These are phyloP conservation scores for Lithobius niger DNA, from an alignment of 1,140 invertebrate genomes.

Conservation along the genomic window DNA sequence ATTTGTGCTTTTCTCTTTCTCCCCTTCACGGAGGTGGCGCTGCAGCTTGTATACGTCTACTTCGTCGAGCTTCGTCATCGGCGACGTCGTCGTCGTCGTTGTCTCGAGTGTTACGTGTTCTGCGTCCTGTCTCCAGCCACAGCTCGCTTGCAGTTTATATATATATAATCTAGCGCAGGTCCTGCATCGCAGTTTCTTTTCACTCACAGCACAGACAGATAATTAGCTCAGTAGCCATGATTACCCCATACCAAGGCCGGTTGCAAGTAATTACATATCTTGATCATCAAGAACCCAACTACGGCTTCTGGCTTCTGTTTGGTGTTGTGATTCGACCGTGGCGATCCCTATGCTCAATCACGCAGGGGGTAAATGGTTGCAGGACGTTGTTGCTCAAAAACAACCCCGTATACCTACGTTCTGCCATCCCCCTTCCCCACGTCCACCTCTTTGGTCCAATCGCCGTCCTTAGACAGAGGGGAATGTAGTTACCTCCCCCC, in stretches of 20 bases:
- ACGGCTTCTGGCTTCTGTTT: too few species aligned
- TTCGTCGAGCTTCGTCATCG: too few species aligned
- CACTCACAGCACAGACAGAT: too few species aligned
- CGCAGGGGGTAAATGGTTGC: neutral
- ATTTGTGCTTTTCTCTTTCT: too few species aligned
- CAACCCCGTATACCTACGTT: neutral
- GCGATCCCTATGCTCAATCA: neutral
- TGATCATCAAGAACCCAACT: neutral
- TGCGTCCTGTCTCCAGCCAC: too few species aligned
- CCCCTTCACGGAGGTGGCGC: too few species aligned
- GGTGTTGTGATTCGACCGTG: constrained; percentile 1
- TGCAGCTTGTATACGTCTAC: too few species aligned
- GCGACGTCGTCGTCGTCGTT: too few species aligned
- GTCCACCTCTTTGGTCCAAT: neutral
- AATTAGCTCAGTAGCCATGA: neutral
- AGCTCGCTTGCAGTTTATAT: too few species aligned
- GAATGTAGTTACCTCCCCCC: neutral
- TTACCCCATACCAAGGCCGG: neutral
- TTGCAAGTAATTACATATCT: constrained; percentile 2
- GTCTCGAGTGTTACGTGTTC: too few species aligned
- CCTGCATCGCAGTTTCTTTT: too few species aligned
- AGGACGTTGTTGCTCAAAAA: neutral
- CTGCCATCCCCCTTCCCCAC: neutral
- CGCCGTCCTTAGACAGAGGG: neutral
- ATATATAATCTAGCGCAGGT: too few species aligned